phyloP scores from a whole-genome alignment of 1,140 invertebrate species.

The Hestina assimilis region DNA sequence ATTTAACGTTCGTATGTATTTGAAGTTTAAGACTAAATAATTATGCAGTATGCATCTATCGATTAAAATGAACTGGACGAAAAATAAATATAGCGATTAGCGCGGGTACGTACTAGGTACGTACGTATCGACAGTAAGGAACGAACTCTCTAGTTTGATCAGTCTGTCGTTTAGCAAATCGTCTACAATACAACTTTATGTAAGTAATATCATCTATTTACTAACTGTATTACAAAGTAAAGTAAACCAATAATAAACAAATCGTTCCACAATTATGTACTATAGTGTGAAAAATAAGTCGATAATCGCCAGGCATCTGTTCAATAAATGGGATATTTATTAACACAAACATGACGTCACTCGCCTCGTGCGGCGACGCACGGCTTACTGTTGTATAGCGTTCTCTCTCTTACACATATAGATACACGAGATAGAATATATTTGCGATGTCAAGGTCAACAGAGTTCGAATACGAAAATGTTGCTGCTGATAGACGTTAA shows the following conservation, averaged over 20 bases:
- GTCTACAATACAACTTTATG: not conserved
- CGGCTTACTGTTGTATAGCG: conserved; percentile 10
- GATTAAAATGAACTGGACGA: too few species aligned
- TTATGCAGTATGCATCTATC: too few species aligned
- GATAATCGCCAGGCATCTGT: conserved; percentile 19
- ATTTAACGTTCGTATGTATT: too few species aligned
- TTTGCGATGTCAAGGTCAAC: conserved; percentile 16
- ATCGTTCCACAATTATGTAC: conserved; percentile 2
- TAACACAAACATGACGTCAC: conserved; percentile 20
- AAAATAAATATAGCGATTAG: too few species aligned
- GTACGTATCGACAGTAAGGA: too few species aligned
- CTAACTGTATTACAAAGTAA: not conserved
- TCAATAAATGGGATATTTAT: conserved; percentile 19
- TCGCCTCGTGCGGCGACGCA: not conserved
- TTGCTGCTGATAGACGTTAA: conserved; percentile 13
- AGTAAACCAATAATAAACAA: not conserved
- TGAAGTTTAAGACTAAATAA: too few species aligned
- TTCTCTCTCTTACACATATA: conserved; percentile 7
- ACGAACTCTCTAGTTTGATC: too few species aligned
- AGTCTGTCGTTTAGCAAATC: too few species aligned
- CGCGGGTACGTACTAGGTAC: too few species aligned
- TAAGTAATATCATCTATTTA: not conserved
- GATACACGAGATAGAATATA: conserved; percentile 1
- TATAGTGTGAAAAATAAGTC: conserved; percentile 11
- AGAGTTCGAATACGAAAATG: conserved; percentile 17